phyloP scores from a whole-genome alignment of 2,113 vertebrate species.

The Colaptes auratus region DNA sequence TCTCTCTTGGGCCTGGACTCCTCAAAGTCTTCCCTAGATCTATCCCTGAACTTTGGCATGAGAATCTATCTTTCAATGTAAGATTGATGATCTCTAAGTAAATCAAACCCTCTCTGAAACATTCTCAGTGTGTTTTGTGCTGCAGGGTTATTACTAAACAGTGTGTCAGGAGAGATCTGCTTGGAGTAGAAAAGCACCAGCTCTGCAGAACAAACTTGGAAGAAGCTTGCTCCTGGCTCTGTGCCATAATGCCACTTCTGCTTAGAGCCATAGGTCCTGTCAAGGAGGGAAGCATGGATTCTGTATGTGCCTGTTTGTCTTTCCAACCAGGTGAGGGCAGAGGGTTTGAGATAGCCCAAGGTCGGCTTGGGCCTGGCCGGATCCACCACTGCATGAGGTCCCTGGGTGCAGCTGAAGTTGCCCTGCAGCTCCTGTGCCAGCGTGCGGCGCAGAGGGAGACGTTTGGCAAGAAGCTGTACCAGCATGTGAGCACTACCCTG shows the following conservation, averaged over 20 bases:
- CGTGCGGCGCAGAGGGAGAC: slow-evolving; percentile 77
- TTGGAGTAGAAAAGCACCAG: background rate
- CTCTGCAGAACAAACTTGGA: background rate
- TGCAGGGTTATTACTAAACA: background rate
- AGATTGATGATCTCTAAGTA: background rate
- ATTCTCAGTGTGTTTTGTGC: background rate
- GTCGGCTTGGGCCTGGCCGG: slow-evolving; percentile 88
- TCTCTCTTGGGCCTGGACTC: background rate
- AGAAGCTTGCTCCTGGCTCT: background rate
- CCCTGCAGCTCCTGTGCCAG: slow-evolving; percentile 86
- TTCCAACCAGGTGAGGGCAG: slow-evolving; percentile 85
- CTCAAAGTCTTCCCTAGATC: background rate
- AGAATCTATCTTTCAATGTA: background rate
- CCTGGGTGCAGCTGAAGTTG: slow-evolving; percentile 82
- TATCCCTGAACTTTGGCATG: no score
- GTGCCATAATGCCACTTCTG: background rate
- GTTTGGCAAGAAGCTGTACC: slow-evolving; percentile 88
- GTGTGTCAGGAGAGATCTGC: no score
- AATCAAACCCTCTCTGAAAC: background rate
- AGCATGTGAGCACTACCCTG: slow-evolving; percentile 79
- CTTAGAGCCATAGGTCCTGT: background rate
- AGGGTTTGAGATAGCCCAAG: slow-evolving; percentile 93
- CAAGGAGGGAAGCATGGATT: background rate
- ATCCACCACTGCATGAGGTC: slow-evolving; percentile 94
- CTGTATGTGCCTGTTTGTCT: background rate